Evolutionary conservation across 2,113 vertebrate species (phyloP).

Genomic region (Loxodonta africana): DNA sequence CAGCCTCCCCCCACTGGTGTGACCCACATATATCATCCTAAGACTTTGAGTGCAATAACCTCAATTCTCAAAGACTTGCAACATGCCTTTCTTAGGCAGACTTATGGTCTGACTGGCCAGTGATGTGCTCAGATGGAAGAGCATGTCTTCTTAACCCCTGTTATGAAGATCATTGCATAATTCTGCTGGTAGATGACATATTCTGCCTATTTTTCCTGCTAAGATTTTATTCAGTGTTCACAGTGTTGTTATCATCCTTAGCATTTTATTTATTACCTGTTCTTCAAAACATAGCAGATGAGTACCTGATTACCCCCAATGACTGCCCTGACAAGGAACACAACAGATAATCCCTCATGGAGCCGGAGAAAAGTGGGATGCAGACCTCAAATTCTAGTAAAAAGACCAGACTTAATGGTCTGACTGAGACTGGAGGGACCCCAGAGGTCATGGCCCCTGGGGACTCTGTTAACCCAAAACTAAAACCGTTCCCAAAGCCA

Average conservation of each 20-base stretch:
- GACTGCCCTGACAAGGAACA: no score
- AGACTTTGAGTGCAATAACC: neutral
- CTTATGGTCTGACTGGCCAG: neutral
- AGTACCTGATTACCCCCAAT: no score
- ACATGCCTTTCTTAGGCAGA: neutral
- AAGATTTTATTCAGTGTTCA: neutral
- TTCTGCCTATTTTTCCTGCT: neutral
- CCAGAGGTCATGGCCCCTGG: no score
- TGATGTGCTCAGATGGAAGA: constrained; percentile 1
- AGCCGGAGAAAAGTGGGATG: no score
- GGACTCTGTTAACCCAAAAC: no score
- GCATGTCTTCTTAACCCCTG: neutral
- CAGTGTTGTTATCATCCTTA: neutral
- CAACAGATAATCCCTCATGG: no score
- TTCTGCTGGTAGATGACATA: neutral
- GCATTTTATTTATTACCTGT: constrained; percentile 5
- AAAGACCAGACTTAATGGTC: no score
- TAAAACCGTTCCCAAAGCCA: no score
- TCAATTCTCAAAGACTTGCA: neutral
- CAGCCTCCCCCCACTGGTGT: neutral
- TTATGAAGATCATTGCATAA: neutral
- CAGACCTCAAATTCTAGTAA: no score
- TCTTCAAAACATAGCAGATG: neutral
- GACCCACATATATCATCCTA: neutral
- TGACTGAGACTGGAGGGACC: no score